Percentiles rank a stretch among this genome's conserved stretches.
Conservation (phyloP, 2,797 vertebrate genomes). For the Euthynnus affinis region DNA sequence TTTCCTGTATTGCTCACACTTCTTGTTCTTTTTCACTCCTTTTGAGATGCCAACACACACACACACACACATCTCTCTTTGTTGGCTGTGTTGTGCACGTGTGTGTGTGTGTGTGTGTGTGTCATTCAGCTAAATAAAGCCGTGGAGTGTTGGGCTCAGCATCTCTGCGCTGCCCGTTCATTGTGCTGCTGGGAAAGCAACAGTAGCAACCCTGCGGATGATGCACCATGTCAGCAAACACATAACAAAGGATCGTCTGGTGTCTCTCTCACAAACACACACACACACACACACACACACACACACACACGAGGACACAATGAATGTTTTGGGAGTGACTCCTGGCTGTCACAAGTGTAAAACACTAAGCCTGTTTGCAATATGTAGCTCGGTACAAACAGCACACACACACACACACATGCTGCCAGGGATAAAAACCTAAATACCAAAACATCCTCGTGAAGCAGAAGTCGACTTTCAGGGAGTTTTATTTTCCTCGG, state of each 20-base stretch:
- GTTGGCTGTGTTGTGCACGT: slow-evolving; percentile 18
- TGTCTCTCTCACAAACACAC: slow-evolving; percentile 20
- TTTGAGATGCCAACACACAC: slow-evolving; percentile 26
- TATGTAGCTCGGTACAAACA: slow-evolving; percentile 34
- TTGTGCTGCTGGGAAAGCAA: slow-evolving; percentile 69
- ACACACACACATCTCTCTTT: no score
- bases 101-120: slow-evolving; percentile 36
- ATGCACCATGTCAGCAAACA: slow-evolving; percentile 78
- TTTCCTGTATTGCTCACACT: slow-evolving; percentile 6
- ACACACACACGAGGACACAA: slow-evolving; percentile 22
- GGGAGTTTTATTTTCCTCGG: not conserved
- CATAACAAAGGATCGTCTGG: slow-evolving; percentile 71
- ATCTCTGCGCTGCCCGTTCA: slow-evolving; percentile 65
- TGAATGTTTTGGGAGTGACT: slow-evolving; percentile 60
- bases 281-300: slow-evolving; percentile 3
- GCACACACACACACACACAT: slow-evolving; percentile 2
- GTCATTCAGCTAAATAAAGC: slow-evolving; percentile 68
- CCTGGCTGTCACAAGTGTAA: slow-evolving; percentile 51
- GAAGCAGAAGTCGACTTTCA: not conserved
- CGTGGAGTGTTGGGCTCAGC: slow-evolving; percentile 69
- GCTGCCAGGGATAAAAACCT: slow-evolving; percentile 2
- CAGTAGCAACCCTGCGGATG: slow-evolving; percentile 56
- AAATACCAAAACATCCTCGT: slow-evolving; percentile 13
- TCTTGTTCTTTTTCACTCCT: slow-evolving; percentile 2
- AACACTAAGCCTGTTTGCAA: slow-evolving; percentile 58